These are phyloP conservation scores for Hemibagrus guttatus DNA, from an alignment of 2,797 vertebrate species.

Conservation along the genomic window DNA sequence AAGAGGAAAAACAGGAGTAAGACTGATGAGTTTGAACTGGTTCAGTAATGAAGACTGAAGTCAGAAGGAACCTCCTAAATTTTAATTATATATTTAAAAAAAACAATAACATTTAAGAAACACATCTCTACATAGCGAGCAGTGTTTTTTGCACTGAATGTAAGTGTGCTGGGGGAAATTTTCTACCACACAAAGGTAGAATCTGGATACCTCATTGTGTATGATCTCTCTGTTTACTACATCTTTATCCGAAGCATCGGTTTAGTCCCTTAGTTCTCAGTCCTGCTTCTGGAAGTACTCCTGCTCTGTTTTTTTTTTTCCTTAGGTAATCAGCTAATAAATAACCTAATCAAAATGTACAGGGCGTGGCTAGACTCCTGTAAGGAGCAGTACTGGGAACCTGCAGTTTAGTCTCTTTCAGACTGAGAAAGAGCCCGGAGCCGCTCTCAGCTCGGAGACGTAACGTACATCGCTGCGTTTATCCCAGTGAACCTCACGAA, in stretches of 20 bases:
- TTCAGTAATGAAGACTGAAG: neutral
- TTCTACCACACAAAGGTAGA: neutral
- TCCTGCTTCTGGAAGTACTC: neutral
- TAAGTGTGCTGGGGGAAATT: neutral
- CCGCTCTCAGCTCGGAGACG: neutral
- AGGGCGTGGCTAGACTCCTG: neutral
- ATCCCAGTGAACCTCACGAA: neutral
- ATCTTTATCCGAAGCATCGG: neutral
- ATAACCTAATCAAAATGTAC: neutral
- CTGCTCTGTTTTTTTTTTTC: neutral
- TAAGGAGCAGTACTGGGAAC: neutral
- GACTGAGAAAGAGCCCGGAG: too few relatives aligned
- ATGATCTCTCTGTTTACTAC: constrained; percentile 2
- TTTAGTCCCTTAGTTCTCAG: neutral
- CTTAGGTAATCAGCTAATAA: neutral
- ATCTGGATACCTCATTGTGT: neutral
- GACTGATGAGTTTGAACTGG: neutral
- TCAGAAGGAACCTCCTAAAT: neutral
- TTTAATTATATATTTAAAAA: neutral
- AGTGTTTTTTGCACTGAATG: constrained; percentile 30
- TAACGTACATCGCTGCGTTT: neutral
- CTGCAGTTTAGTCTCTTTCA: neutral
- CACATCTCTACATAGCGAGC: neutral
- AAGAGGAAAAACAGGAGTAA: neutral
- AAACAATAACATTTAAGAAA: neutral